Conservation (phyloP, 2,888 invertebrate genomes). For the Leptinotarsa rubiginosa region DNA sequence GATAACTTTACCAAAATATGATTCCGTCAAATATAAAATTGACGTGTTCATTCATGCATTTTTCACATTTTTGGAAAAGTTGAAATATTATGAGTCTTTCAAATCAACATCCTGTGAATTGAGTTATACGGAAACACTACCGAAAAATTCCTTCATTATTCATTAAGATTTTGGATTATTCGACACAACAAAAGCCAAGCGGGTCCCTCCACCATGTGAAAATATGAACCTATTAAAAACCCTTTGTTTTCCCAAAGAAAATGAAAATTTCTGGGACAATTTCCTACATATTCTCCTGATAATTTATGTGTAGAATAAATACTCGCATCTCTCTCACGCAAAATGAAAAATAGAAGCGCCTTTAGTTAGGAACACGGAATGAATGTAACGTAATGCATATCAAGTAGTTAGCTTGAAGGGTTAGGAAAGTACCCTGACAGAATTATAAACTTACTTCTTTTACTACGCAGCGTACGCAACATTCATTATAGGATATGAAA, state of each 20-base stretch:
- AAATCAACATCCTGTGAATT: no score
- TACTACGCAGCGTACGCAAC: conserved; percentile 59
- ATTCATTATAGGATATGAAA: conserved; percentile 57
- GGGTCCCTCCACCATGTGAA: no score
- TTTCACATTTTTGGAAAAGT: no score
- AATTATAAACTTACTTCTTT: conserved; percentile 63
- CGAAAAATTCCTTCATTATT: no score
- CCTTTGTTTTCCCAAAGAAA: background rate
- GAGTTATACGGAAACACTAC: no score
- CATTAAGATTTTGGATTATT: no score
- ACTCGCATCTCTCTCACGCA: conserved; percentile 60
- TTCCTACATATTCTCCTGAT: conserved; percentile 51
- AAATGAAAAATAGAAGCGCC: conserved; percentile 65
- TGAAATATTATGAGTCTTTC: no score
- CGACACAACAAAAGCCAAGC: no score
- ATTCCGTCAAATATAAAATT: no score
- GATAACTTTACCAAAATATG: no score
- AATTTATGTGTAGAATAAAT: conserved; percentile 61
- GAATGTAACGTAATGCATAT: conserved; percentile 66
- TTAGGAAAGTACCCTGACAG: conserved; percentile 60
- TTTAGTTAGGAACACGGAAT: conserved; percentile 66
- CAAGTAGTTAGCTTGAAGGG: conserved; percentile 66
- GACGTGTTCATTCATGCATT: no score
- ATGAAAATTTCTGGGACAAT: conserved; percentile 10
- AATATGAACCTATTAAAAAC: no score